These are phyloP conservation scores for Pedicia rivosa DNA, from an alignment of 2,888 invertebrate species.

Conservation along the genomic window DNA sequence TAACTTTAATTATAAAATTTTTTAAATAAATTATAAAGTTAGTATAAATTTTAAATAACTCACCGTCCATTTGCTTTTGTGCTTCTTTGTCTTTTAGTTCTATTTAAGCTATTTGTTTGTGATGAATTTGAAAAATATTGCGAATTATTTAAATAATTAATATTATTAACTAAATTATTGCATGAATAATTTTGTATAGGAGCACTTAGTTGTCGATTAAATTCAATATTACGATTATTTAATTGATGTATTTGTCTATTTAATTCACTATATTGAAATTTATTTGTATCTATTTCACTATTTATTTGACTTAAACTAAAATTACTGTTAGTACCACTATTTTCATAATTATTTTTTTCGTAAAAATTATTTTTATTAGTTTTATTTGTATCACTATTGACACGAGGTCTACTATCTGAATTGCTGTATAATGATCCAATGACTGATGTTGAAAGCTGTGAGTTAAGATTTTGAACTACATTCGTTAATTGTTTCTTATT, in stretches of 20 bases:
- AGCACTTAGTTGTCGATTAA: slow-evolving; percentile 31
- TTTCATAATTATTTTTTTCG: slow-evolving; percentile 4
- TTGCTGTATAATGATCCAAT: slow-evolving; percentile 8
- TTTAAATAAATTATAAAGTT: too few relatives aligned
- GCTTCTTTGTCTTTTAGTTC: slow-evolving; percentile 17
- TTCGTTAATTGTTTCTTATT: slow-evolving; percentile 20
- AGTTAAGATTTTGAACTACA: slow-evolving; percentile 2
- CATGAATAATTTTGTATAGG: slow-evolving; percentile 21
- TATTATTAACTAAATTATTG: slow-evolving; percentile 10
- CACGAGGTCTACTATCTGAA: slow-evolving; percentile 25
- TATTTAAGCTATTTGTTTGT: slow-evolving; percentile 17
- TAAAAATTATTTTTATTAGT: slow-evolving; percentile 1
- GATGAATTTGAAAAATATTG: slow-evolving; percentile 9
- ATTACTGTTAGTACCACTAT: slow-evolving; percentile 5
- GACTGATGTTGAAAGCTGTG: background rate
- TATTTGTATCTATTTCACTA: slow-evolving; percentile 10
- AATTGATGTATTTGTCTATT: slow-evolving; percentile 13
- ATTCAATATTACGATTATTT: slow-evolving; percentile 26
- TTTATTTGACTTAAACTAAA: slow-evolving; percentile 11
- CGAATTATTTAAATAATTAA: slow-evolving; percentile 7
- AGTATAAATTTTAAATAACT: slow-evolving; percentile 5
- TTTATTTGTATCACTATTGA: slow-evolving; percentile 20
- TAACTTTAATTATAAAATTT: too few relatives aligned
- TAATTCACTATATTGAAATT: slow-evolving; percentile 12
- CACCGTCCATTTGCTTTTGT: slow-evolving; percentile 20